These are phyloP conservation scores for Drosophila colorata DNA, from an alignment of 2,888 invertebrate genomes.

Conservation along the genomic window DNA sequence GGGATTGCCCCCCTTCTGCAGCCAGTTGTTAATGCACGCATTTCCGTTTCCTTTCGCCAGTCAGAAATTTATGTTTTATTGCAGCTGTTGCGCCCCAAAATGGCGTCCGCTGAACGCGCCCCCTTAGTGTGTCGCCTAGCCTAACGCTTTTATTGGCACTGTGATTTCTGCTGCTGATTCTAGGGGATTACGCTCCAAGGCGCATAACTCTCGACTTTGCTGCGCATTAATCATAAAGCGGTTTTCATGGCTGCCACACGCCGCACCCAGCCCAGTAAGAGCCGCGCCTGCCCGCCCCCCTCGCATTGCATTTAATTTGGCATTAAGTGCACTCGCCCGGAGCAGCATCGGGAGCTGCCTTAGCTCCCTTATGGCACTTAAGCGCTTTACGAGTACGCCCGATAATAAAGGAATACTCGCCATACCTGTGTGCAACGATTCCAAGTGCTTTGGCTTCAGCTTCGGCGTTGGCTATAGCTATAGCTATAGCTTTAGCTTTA, in stretches of 20 bases:
- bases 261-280: background rate
- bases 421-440: constrained; percentile 46
- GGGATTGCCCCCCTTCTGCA: background rate
- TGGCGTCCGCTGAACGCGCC: background rate
- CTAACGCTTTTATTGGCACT: constrained; percentile 70
- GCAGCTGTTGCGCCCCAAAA: constrained; percentile 55
- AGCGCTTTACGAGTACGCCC: constrained; percentile 67
- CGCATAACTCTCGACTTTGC: constrained; percentile 62
- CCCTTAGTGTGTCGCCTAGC: constrained; percentile 5
- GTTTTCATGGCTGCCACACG: constrained; percentile 47
- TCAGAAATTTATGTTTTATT: constrained; percentile 72
- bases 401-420: constrained; percentile 60
- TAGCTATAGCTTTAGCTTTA: constrained; percentile 11
- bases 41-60: constrained; percentile 60
- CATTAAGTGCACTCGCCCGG: constrained; percentile 71
- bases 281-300: background rate
- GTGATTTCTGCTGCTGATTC: constrained; percentile 66
- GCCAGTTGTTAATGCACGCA: constrained; percentile 69
- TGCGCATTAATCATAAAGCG: constrained; percentile 75
- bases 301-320: constrained; percentile 73
- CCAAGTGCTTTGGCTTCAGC: constrained; percentile 32
- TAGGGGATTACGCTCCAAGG: constrained; percentile 65
- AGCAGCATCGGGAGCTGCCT: constrained; percentile 2
- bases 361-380: constrained; percentile 57
- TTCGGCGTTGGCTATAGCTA: too few relatives aligned